Evolutionary conservation across 2,888 invertebrate species (phyloP), one percentile per base, ranked within the genome.

Genomic region (Epicampocera succincta): DNA sequence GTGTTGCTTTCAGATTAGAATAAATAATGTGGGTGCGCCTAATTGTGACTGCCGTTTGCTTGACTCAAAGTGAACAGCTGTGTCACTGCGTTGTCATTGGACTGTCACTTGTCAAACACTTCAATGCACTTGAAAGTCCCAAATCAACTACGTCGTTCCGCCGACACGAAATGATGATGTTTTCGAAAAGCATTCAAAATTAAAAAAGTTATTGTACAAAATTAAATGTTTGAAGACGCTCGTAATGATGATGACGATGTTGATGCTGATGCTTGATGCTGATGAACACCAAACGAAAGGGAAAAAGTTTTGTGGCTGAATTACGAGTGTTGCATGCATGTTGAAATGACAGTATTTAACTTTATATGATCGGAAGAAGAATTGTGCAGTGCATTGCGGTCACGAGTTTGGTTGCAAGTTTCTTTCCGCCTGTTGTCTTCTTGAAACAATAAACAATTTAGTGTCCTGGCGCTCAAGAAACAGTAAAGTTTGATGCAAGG

Each of bases 361-460:
- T 33, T 33, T 33, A 33, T 52, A 12, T 72, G 29, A 44, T 33
- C 33, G 15, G 44, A 68, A 56, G 44, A 68, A 56, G 42, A 19
- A 29, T 29, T 19, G 44, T 9, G 13, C 13, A 33, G 19, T 38
- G 17, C 40, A 40, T 56, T 17, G 6, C 9, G 38, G 40, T 13
- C 8, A 19, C n/a, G n/a, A n/a, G 12, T 15, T 11, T n/a, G 38
- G 21, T 29, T 11, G 42, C 44, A 29, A 44, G 50, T 68, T 29
- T n/a, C 25, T 50, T 29, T 2, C 46, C n/a, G 25, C 17, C 58
- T 56, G 48, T 52, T 68, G 38, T 60, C 68, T 82, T 66, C 58
- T 56, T 13, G 54, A 68, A 74, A 40, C 61, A 69, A 75, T 78
- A 71, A 78, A 75, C 61, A 61, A 71, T 75, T 66, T 74, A 66